phyloP scores from a whole-genome alignment of 1,140 invertebrate genomes.

The Drosophila kepulauana region DNA sequence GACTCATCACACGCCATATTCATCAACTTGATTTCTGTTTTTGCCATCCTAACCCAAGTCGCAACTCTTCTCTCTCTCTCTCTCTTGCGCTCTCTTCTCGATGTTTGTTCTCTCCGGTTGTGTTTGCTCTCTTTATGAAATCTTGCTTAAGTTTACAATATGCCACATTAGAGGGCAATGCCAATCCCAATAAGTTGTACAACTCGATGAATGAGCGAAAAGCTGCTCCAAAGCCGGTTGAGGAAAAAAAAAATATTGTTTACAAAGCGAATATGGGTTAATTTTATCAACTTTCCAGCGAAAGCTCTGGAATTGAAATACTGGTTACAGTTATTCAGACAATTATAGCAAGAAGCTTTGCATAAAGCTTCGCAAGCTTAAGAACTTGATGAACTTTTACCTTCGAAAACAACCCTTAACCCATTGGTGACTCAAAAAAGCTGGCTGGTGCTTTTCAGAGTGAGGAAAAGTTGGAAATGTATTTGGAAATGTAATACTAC shows the following conservation, averaged over 20 bases:
- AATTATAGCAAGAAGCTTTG: slow-evolving; percentile 49
- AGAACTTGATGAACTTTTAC: not conserved
- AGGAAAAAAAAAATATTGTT: slow-evolving; percentile 41
- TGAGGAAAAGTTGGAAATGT: slow-evolving; percentile 1
- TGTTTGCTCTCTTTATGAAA: slow-evolving; percentile 6
- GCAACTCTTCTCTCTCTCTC: slow-evolving; percentile 1
- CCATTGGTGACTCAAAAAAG: not conserved
- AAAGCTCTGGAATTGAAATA: slow-evolving; percentile 56
- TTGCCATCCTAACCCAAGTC: not conserved
- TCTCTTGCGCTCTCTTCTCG: not conserved
- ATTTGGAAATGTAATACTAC: slow-evolving; percentile 13
- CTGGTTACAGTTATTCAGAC: slow-evolving; percentile 45
- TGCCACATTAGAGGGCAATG: slow-evolving; percentile 23
- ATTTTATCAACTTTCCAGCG: slow-evolving; percentile 34
- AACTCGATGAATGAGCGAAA: slow-evolving; percentile 59
- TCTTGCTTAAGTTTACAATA: slow-evolving; percentile 42
- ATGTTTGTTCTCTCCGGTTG: not conserved
- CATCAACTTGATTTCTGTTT: slow-evolving; percentile 68
- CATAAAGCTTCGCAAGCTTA: not conserved
- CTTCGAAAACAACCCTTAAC: not conserved
- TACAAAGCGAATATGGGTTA: slow-evolving; percentile 38
- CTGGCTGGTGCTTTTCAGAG: not conserved
- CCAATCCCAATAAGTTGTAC: slow-evolving; percentile 38
- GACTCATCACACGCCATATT: slow-evolving; percentile 73
- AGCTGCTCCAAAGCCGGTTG: slow-evolving; percentile 62